Base-by-base conservation (phyloP, 1,140 invertebrate species). In the Anagrus nilaparvatae region DNA sequence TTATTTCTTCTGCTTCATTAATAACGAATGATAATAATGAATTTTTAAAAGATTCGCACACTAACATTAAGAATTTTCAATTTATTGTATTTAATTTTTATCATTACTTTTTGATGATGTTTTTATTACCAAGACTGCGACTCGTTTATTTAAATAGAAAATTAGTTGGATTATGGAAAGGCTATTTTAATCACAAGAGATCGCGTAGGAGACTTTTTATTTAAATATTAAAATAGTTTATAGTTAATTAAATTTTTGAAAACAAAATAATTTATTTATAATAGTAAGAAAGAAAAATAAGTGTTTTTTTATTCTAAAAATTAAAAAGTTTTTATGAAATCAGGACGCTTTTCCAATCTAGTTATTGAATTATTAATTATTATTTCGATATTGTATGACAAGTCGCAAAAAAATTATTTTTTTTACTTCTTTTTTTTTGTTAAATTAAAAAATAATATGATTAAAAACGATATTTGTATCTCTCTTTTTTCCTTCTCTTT, bases 181-280 rank as follows among this genome's bases (percentile, higher is more conserved):
- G 79, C 65, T 82, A 75, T 76, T 82, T 80, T 72, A 81, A 78
- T 76, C 72, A 76, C 69, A 82, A 80, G 71, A 72, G 73, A 67
- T 75, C 73, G 68, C 75, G 78, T 69, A 72, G 77, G 65, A 77
- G 61, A 77, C 51, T 29, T 47, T 45, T 46, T n/a, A n/a, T n/a
- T n/a, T n/a, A n/a, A n/a, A n/a, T n/a, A n/a, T 46, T 49, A 16
- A 25, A 39, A 31, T 18, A 35, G 12, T 33, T 31, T 51, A 47
- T 40, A 50, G 13, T 46, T 45, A 37, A 38, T 46, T 40, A 42
- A 37, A 42, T 46, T n/a, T n/a, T n/a, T n/a, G n/a, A n/a, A n/a
- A n/a, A n/a, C n/a, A n/a, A n/a, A n/a, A n/a, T n/a, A n/a, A n/a
- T n/a, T n/a, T n/a, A 42, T 44, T 41, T 35, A 21, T 38, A 35